These are phyloP conservation scores for Epinephelus awoara DNA, from an alignment of 2,797 vertebrate genomes.

Conservation along the genomic window DNA sequence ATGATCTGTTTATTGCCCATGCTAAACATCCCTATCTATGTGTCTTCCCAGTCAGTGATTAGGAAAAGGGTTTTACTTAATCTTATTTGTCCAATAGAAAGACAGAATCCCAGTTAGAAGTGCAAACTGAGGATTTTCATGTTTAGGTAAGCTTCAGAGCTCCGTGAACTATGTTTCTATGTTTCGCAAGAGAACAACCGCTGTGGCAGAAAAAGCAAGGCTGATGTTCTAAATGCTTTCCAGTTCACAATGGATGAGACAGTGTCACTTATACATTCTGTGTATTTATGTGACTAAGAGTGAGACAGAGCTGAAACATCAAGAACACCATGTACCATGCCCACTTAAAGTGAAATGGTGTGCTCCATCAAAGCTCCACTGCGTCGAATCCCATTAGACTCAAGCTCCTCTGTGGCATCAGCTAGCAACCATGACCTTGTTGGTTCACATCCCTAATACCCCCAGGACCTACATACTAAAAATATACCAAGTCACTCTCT, in stretches of 20 bases:
- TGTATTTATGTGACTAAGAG: conserved; percentile 25
- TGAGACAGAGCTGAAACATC: neutral
- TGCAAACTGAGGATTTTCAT: conserved; percentile 3
- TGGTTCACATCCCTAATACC: conserved; percentile 56
- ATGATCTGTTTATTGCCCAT: conserved; percentile 11
- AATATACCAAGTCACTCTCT: conserved; percentile 56
- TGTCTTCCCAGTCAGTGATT: conserved; percentile 10
- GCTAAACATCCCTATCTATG: neutral
- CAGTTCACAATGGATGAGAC: neutral
- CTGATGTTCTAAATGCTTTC: neutral
- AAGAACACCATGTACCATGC: conserved; percentile 21
- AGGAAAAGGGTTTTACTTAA: neutral
- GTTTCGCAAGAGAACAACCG: neutral
- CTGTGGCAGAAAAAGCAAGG: neutral
- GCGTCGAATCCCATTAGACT: conserved; percentile 54
- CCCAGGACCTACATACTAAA: conserved; percentile 52
- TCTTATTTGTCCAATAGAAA: conserved; percentile 22
- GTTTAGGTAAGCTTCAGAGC: neutral
- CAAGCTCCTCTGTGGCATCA: conserved; percentile 50
- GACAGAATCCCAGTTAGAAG: conserved; percentile 18
- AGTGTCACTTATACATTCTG: neutral
- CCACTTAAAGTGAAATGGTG: conserved; percentile 51
- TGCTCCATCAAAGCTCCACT: conserved; percentile 48
- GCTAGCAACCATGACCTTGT: conserved; percentile 65
- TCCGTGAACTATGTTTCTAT: neutral